Evolutionary conservation across 2,113 vertebrate genomes (phyloP), one percentile per base, ranked within the genome.

Genomic region (Struthidea cinerea): DNA sequence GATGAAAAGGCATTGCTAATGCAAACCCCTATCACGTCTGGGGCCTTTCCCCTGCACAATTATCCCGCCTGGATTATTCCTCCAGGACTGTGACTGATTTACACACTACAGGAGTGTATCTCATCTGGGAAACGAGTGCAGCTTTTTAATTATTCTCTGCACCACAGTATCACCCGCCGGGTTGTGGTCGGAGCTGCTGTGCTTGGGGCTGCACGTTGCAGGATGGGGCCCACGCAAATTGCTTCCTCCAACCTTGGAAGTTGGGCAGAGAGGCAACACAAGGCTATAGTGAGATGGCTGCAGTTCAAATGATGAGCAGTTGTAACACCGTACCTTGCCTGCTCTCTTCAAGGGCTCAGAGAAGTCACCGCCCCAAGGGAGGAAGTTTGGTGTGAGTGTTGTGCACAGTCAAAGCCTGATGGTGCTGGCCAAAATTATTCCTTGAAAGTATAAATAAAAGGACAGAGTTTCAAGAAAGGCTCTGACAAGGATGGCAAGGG

Each of bases 1-100:
- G 95, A 97, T 96, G 90, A 95, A 96, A 96, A 96, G 90, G 83
- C 90, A 90, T 86, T 84, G 68, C 86, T 97, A 94, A 96, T 96
- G 93, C 90, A 95, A 96, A 96, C 83, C 82, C 84, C 88, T 86
- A 81, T 86, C 90, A 95, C 4, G 92, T 84, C 93, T 90, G 95
- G 76, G 92, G 95, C 92, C 83, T 94, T 96, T 94, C 93, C 94
- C 90, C 90, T 68, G 83, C 85, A 70, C 94, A 90, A 88, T 96
- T 96, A 94, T 93, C 95, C 85, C 1, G 44, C 90, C 79, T 90
- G 92, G 88, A 91, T 97, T 96, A 96, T 95, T 96, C 91, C 93
- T 90, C 53, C 91, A 94, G 84, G 91, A 95, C 84, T 85, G 90
- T 70, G 94, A 96, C 91, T 96, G 94, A 96, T 97, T 96, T 95